Percentiles rank a stretch among this genome's conserved stretches.
Evolutionary conservation across 2,888 invertebrate genomes (phyloP).

Genomic region (Pyrgus malvae): DNA sequence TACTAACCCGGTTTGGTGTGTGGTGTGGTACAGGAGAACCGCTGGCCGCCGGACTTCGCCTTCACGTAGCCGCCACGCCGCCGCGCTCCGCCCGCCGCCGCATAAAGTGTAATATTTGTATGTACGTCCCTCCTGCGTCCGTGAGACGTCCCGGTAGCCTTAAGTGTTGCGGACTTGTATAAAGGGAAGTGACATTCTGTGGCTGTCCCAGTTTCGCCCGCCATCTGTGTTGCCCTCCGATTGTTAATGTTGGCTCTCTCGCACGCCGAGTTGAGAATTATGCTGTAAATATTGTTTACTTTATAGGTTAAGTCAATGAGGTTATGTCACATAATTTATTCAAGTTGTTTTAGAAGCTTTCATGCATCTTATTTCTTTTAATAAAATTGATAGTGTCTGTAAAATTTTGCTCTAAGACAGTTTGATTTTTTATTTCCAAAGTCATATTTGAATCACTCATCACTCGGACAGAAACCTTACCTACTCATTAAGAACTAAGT

Average conservation of each 20-base stretch:
- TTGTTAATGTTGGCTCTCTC: background rate
- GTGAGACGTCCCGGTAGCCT: conserved; percentile 45
- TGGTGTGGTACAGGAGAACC: conserved; percentile 62
- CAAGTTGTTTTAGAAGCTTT: background rate
- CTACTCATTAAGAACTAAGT: background rate
- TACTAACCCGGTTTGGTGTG: conserved; percentile 54
- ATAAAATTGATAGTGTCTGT: too few species aligned
- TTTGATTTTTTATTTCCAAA: too few species aligned
- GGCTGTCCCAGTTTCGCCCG: background rate
- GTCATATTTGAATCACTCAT: too few species aligned
- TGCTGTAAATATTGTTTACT: conserved; percentile 16
- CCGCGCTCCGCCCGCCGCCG: conserved; percentile 23
- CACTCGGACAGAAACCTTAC: conserved; percentile 6
- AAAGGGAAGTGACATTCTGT: conserved; percentile 27
- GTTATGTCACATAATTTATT: background rate
- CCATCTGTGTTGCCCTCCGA: background rate
- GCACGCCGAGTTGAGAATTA: background rate
- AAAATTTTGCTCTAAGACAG: too few species aligned
- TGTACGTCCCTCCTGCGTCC: conserved; percentile 32
- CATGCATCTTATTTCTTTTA: too few species aligned
- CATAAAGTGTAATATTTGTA: conserved; percentile 58
- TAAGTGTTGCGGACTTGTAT: conserved; percentile 54
- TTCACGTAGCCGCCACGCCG: conserved; percentile 63
- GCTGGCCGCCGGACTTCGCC: conserved; percentile 74
- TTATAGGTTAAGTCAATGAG: background rate